phyloP scores from a whole-genome alignment of 2,113 vertebrate genomes.

The Menura novaehollandiae region DNA sequence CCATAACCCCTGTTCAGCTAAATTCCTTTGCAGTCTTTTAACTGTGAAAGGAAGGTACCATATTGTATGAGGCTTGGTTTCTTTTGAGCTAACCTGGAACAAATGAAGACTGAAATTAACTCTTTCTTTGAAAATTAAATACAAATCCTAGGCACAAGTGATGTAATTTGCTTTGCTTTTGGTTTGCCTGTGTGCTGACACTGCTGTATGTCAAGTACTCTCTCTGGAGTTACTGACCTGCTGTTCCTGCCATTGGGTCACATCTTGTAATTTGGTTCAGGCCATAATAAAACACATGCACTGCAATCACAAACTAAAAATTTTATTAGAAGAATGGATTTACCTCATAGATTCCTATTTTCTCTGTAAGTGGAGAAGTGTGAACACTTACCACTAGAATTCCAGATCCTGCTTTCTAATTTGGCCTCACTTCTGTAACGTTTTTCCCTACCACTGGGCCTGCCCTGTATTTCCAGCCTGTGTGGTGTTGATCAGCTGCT shows the following conservation, averaged over 20 bases:
- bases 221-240: neutral
- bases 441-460: neutral
- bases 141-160: neutral
- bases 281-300: neutral
- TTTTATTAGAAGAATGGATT: neutral
- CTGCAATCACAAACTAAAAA: neutral
- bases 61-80: neutral
- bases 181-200: neutral
- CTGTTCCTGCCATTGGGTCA: neutral
- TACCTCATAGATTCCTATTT: neutral
- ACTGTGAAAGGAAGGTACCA: neutral
- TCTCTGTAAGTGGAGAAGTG: neutral
- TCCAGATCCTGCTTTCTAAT: neutral
- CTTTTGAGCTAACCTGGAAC: neutral
- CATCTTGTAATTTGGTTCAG: neutral
- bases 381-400: neutral
- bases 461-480: neutral
- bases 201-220: neutral
- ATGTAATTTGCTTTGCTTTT: neutral
- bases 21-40: constrained; percentile 26
- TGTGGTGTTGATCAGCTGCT: neutral
- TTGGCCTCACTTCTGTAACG: neutral
- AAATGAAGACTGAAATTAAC: neutral
- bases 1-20: constrained; percentile 34
- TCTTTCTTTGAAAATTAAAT: neutral